These are phyloP conservation scores for Sphinx pinastri DNA, from an alignment of 2,888 invertebrate genomes.

Conservation along the genomic window DNA sequence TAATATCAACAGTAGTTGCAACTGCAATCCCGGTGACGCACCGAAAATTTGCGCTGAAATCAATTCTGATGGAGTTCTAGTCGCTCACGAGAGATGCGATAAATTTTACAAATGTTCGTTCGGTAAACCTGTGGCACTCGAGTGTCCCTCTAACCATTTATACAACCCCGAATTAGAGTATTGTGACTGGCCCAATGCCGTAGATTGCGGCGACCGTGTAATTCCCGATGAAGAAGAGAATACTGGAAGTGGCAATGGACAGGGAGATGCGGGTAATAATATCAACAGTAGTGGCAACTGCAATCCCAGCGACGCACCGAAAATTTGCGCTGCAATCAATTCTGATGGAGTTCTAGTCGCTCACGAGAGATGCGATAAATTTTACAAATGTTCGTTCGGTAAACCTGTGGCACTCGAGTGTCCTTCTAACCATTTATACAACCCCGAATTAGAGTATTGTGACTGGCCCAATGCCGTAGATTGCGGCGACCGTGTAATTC, in stretches of 20 bases:
- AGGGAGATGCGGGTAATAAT: background rate
- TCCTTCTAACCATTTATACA: slow-evolving; percentile 33
- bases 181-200: slow-evolving; percentile 39
- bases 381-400: slow-evolving; percentile 36
- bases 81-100: too few species aligned
- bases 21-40: too few species aligned
- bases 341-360: too few species aligned
- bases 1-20: background rate
- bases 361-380: slow-evolving; percentile 37
- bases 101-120: too few species aligned
- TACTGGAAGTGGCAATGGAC: background rate
- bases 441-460: slow-evolving; percentile 30
- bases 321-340: too few species aligned
- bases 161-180: slow-evolving; percentile 30
- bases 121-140: too few species aligned
- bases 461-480: slow-evolving; percentile 39
- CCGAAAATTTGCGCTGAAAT: too few species aligned
- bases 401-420: slow-evolving; percentile 32
- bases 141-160: slow-evolving; percentile 30
- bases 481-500: slow-evolving; percentile 31
- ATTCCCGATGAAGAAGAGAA: slow-evolving; percentile 1
- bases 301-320: too few species aligned
- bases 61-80: too few species aligned
- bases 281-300: slow-evolving; percentile 3
- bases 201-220: slow-evolving; percentile 32